These are phyloP conservation scores for Agrochola lychnidis DNA, from an alignment of 2,888 invertebrate genomes.

Conservation along the genomic window DNA sequence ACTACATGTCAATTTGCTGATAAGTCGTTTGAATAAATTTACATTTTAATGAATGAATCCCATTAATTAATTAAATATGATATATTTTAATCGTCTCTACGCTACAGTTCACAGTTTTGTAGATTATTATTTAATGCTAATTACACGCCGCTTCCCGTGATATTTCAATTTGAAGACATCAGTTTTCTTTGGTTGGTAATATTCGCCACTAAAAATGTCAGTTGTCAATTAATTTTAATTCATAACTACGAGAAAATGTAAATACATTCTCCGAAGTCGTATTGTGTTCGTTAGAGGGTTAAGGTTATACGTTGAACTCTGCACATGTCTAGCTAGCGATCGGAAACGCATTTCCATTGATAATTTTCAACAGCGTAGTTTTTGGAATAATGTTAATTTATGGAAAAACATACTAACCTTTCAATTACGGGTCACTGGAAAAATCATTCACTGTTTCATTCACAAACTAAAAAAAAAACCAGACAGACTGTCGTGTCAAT, in stretches of 20 bases:
- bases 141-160: conserved; percentile 39
- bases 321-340: conserved; percentile 49
- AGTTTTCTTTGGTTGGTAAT: conserved; percentile 11
- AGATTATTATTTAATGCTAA: conserved; percentile 56
- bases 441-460: conserved; percentile 80
- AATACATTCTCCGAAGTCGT: conserved; percentile 45
- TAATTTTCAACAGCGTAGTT: conserved; percentile 55
- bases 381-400: conserved; percentile 62
- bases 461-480: conserved; percentile 68
- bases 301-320: conserved; percentile 65
- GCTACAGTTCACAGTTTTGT: conserved; percentile 50
- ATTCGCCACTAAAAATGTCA: conserved; percentile 36
- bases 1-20: conserved; percentile 76
- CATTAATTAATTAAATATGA: conserved; percentile 67
- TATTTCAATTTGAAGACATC: conserved; percentile 18
- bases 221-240: conserved; percentile 53
- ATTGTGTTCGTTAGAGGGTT: conserved; percentile 61
- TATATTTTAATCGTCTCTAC: conserved; percentile 51
- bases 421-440: conserved; percentile 77
- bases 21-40: conserved; percentile 79
- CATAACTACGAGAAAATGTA: conserved; percentile 53
- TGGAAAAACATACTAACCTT: conserved; percentile 80
- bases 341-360: conserved; percentile 62
- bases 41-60: conserved; percentile 75
- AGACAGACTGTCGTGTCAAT: conserved; percentile 48